Evolutionary conservation across 2,113 vertebrate genomes (phyloP), one percentile per base, ranked within the genome.

Genomic region (Physeter macrocephalus): DNA sequence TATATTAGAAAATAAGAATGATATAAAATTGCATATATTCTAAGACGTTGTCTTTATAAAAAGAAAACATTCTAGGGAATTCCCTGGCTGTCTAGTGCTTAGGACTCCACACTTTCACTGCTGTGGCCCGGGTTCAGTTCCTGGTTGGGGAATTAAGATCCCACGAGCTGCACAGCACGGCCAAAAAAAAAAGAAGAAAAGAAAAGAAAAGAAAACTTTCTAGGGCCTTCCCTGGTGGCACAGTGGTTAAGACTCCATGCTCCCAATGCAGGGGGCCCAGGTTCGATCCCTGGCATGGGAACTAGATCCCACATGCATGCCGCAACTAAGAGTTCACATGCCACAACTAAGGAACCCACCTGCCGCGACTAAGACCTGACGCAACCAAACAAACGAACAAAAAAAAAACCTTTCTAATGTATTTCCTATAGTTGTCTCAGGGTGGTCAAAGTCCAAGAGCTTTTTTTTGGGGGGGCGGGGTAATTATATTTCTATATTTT

Each of bases 371-470:
- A 18, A 52, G 15, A 52, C 15, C 52, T 18, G 52, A 52, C 5
- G 5, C 52, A 52, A 52, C 52, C 52, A 52, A 52, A 52, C 18
- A 17, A 52, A 52, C 5, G 17, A 15, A 52, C 49, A 52, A 78
- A 41, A 82, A 71, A 86, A 6, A 72, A 89, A 80, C 23, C 8
- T 54, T 80, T 88, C 41, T 52, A 66, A 15, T 41, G 12, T 46
- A 75, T 71, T 59, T 96, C 25, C 43, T 80, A 77, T 31, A 93
- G 77, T 78, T 78, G 31, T 84, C 52, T 84, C 25, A 90, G 43
- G 36, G 87, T 72, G 7, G 29, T 93, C n/a, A 69, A 93, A 93
- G 13, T 54, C n/a, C 80, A 84, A 75, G 12, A 59, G 36, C 12
- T 61, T 39, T 46, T 66, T 31, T 57, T 43, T 20, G 5, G 20